Conservation (phyloP, 2,888 invertebrate genomes). For the Acleris laterana region DNA sequence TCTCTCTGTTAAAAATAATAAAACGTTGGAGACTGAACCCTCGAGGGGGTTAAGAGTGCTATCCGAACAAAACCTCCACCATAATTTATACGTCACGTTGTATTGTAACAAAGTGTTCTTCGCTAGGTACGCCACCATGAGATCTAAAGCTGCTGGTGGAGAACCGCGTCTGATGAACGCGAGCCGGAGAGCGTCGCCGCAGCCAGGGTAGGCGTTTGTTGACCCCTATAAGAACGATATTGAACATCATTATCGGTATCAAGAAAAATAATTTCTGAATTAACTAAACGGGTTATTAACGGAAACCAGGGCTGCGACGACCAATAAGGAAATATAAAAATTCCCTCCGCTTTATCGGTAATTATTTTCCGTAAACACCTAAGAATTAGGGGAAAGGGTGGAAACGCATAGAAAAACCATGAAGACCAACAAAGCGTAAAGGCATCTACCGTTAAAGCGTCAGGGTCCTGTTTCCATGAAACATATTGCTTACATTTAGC, state of each 20-base stretch:
- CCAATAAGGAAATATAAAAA: constrained; percentile 34
- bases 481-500: background rate
- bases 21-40: background rate
- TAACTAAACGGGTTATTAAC: background rate
- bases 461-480: constrained; percentile 19
- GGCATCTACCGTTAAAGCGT: constrained; percentile 29
- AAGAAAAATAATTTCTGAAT: no score
- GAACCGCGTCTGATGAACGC: constrained; percentile 2
- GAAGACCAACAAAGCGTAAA: constrained; percentile 28
- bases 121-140: constrained; percentile 6
- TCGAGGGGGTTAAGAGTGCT: background rate
- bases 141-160: background rate
- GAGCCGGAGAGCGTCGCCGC: constrained; percentile 3
- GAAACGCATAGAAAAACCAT: constrained; percentile 32
- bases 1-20: constrained; percentile 4
- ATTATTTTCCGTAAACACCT: constrained; percentile 34
- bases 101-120: constrained; percentile 5
- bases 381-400: constrained; percentile 28
- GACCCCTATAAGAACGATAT: no score
- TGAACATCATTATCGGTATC: no score
- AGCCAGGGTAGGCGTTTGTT: constrained; percentile 8
- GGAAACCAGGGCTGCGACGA: constrained; percentile 7
- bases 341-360: constrained; percentile 31
- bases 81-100: background rate
- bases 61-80: constrained; percentile 3